Conservation (phyloP, 2,797 vertebrate species). For the Lateolabrax maculatus region DNA sequence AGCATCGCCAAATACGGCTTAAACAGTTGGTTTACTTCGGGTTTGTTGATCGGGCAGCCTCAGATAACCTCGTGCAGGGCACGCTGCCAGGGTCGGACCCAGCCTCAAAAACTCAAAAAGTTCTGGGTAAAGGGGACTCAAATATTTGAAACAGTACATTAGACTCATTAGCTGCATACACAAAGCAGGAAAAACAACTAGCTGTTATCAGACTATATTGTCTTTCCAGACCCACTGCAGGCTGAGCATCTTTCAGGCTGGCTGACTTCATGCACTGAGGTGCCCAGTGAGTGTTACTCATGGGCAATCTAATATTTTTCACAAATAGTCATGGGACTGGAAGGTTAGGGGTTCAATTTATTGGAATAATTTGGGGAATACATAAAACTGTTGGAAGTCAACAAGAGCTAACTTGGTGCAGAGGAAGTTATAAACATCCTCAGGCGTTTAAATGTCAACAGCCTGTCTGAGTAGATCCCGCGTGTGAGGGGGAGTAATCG, state of each 20-base stretch:
- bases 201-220: neutral
- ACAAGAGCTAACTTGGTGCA: slow-evolving; percentile 14
- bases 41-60: neutral
- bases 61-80: neutral
- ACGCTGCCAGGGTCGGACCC: neutral
- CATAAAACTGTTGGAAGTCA: slow-evolving; percentile 24
- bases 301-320: slow-evolving; percentile 17
- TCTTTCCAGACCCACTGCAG: neutral
- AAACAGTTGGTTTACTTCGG: neutral
- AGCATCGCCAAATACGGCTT: neutral
- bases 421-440: slow-evolving; percentile 2
- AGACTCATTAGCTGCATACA: neutral
- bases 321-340: slow-evolving; percentile 1
- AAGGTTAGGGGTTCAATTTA: slow-evolving; percentile 16
- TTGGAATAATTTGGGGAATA: slow-evolving; percentile 20
- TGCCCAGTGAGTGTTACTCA: slow-evolving; percentile 32
- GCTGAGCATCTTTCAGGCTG: slow-evolving; percentile 8
- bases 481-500: slow-evolving; percentile 29
- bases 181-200: neutral
- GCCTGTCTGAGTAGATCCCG: slow-evolving; percentile 15
- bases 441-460: slow-evolving; percentile 17
- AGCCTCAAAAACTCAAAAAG: neutral
- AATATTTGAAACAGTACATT: slow-evolving; percentile 5
- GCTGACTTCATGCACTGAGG: slow-evolving; percentile 5
- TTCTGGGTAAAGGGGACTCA: neutral